Percentiles rank a stretch among this genome's conserved stretches.
These are phyloP conservation scores for Petrocephalus schoutedeni DNA, from an alignment of 2,797 vertebrate species.

Conservation along the genomic window DNA sequence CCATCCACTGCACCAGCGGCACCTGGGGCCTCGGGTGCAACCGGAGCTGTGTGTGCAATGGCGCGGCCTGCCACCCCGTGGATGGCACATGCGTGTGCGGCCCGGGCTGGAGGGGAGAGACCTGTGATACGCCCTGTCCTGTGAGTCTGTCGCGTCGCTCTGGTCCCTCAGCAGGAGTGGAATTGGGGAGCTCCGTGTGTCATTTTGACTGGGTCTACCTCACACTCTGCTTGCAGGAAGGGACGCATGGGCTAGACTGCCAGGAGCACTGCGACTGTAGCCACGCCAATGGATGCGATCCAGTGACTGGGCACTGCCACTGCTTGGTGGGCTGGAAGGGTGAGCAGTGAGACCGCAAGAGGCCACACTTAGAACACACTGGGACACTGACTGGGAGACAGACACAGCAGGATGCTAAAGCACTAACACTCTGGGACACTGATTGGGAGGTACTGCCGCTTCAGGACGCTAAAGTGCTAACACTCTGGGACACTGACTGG, in stretches of 20 bases:
- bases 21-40: conserved; percentile 87
- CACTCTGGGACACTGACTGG: background rate
- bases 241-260: conserved; percentile 87
- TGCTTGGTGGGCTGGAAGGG: conserved; percentile 96
- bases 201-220: background rate
- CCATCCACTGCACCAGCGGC: conserved; percentile 82
- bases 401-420: background rate
- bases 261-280: conserved; percentile 84
- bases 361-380: background rate
- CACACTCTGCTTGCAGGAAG: conserved; percentile 65
- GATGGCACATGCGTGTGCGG: conserved; percentile 83
- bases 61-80: conserved; percentile 78
- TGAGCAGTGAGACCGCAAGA: conserved; percentile 47
- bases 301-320: conserved; percentile 84
- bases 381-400: background rate
- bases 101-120: conserved; percentile 82
- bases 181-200: background rate
- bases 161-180: background rate
- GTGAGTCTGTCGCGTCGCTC: conserved; percentile 61
- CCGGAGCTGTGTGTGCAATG: conserved; percentile 80
- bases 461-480: background rate
- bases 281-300: conserved; percentile 86
- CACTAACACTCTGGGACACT: background rate
- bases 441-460: background rate
- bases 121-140: conserved; percentile 78